phyloP scores from a whole-genome alignment of 2,888 invertebrate genomes.

The Amiota communis region DNA sequence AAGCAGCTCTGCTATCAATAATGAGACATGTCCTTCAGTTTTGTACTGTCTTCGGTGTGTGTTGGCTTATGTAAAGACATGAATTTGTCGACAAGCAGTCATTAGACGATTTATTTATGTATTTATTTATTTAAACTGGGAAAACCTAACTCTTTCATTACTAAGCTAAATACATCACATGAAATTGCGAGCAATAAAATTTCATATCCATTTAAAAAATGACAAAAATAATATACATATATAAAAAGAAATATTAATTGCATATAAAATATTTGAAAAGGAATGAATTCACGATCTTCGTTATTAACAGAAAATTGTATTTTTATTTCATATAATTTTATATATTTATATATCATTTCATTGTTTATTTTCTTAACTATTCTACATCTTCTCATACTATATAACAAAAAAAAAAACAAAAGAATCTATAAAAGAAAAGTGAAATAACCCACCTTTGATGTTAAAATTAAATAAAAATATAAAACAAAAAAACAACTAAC shows the following conservation, averaged over 20 bases:
- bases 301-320: conserved; percentile 36
- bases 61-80: too few species aligned
- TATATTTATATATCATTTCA: neutral
- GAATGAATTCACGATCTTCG: conserved; percentile 57
- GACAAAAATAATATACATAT: conserved; percentile 47
- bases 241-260: conserved; percentile 43
- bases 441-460: conserved; percentile 69
- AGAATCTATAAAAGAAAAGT: conserved; percentile 30
- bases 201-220: conserved; percentile 59
- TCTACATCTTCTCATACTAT: too few species aligned
- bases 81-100: too few species aligned
- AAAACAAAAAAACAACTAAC: conserved; percentile 14
- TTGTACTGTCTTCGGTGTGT: too few species aligned
- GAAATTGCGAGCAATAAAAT: conserved; percentile 67
- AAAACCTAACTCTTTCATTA: too few species aligned
- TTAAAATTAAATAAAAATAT: conserved; percentile 52
- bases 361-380: too few species aligned
- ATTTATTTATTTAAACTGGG: too few species aligned
- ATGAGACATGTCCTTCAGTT: too few species aligned
- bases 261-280: conserved; percentile 30
- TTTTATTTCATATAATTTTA: neutral
- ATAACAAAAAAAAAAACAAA: conserved; percentile 7
- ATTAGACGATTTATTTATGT: too few species aligned
- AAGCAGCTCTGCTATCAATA: too few species aligned
- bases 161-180: conserved; percentile 47